Base-by-base conservation (phyloP, 2,113 vertebrate species). In the Pongo abelii region DNA sequence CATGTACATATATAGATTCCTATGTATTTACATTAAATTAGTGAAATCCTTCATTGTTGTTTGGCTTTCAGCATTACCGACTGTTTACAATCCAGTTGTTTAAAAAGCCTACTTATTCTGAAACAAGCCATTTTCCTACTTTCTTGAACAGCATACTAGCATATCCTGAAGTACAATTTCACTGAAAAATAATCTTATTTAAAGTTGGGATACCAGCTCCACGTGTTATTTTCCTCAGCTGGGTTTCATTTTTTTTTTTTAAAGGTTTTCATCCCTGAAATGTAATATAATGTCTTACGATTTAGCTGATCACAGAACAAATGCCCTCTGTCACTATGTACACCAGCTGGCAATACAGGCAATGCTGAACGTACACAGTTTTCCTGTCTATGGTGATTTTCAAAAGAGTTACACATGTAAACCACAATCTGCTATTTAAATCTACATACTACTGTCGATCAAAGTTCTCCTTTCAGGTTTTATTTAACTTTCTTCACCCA, bases 351-450 rank as follows among this genome's bases (percentile, higher is more conserved):
- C 59, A 93, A 86, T 96, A 95, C 35, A 35, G 96, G 92, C 80
- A 79, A 92, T 84, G 94, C 57, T 27, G 67, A 69, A 75, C 80
- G 64, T 77, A 67, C 18, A 96, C 57, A 81, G 95, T 72, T 87
- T 43, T 85, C 85, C 16, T 97, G 96, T 89, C 84, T 0, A 86
- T 23, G 55, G 84, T 6, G 80, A 55, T 90, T 89, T 69, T 92
- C 79, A 59, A 96, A 96, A 94, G 93, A 88, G 93, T 89, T 96
- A 97, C 91, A 90, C 50, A 72, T 92, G 88, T 98, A 83, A 97
- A 86, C 94, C 89, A 61, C 46, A 78, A 55, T 48, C 38, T 80
- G 89, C 97, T 96, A 96, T 75, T 97, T 96, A 97, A 83, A 97
- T 74, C 92, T 74, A 89, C 89, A 87, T 95, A 96, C n/a, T 86